These are phyloP conservation scores for Alectura lathami DNA, from an alignment of 2,113 vertebrate species.

Conservation along the genomic window DNA sequence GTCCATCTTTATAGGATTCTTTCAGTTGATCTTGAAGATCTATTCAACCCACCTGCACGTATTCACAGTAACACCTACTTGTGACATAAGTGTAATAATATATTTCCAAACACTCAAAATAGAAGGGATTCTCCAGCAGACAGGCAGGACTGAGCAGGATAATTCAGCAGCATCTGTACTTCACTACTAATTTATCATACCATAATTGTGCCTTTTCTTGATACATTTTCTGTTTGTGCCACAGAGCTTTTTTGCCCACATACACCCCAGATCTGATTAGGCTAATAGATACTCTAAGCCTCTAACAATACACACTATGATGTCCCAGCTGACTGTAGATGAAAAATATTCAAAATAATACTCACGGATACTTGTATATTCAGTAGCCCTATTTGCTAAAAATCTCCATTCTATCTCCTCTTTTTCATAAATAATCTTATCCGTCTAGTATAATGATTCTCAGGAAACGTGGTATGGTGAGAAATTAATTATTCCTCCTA, in stretches of 20 bases:
- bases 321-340: neutral
- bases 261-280: neutral
- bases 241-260: neutral
- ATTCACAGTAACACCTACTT: neutral
- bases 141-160: neutral
- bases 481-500: neutral
- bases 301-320: neutral
- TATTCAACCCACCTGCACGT: neutral
- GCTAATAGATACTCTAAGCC: neutral
- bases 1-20: neutral
- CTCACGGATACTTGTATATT: neutral
- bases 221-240: neutral
- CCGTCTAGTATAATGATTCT: neutral
- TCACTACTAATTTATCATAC: neutral
- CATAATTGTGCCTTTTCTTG: neutral
- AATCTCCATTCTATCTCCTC: neutral
- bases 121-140: neutral
- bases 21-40: neutral
- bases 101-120: neutral
- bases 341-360: neutral
- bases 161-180: neutral
- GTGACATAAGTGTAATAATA: neutral
- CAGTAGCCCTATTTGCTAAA: neutral
- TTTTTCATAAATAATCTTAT: neutral
- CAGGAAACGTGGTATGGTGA: neutral